phyloP scores from a whole-genome alignment of 2,113 vertebrate genomes.

The Cranoglanis bouderius region DNA sequence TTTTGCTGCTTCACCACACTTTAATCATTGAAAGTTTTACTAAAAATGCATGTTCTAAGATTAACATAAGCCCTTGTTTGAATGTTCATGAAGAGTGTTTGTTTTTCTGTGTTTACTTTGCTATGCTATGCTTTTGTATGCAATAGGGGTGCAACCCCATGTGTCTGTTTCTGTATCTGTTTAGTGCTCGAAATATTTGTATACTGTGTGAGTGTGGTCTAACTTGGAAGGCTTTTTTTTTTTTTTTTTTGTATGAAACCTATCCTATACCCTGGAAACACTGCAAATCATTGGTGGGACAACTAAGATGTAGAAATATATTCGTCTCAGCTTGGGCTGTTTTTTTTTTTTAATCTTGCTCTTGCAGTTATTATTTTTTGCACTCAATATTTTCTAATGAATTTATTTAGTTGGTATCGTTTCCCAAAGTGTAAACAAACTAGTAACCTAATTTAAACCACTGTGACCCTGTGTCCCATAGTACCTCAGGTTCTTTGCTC shows the following conservation, averaged over 20 bases:
- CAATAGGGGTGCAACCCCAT: not conserved
- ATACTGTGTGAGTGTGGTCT: not conserved
- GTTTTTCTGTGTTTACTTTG: not conserved
- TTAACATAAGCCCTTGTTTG: not conserved
- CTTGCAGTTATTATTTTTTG: not conserved
- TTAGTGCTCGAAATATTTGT: not conserved
- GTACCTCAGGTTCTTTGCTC: not conserved
- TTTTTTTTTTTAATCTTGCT: not conserved
- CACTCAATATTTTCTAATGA: not conserved
- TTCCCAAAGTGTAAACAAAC: slow-evolving; percentile 5
- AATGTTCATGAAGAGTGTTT: not conserved
- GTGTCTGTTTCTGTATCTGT: not conserved
- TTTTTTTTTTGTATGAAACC: not conserved
- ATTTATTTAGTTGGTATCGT: not conserved
- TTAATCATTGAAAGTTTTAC: not conserved
- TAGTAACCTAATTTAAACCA: not conserved
- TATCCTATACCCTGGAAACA: not conserved
- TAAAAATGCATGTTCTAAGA: not conserved
- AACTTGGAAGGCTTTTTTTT: not conserved
- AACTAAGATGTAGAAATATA: not conserved
- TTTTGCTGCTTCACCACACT: not conserved
- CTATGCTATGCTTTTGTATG: not conserved
- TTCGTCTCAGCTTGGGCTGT: not conserved
- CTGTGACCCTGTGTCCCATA: too few relatives aligned
- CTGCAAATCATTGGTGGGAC: not conserved